Percentiles rank a stretch among this genome's conserved stretches.
Evolutionary conservation across 1,140 invertebrate species (phyloP).

Genomic region (Luehdorfia chinensis): DNA sequence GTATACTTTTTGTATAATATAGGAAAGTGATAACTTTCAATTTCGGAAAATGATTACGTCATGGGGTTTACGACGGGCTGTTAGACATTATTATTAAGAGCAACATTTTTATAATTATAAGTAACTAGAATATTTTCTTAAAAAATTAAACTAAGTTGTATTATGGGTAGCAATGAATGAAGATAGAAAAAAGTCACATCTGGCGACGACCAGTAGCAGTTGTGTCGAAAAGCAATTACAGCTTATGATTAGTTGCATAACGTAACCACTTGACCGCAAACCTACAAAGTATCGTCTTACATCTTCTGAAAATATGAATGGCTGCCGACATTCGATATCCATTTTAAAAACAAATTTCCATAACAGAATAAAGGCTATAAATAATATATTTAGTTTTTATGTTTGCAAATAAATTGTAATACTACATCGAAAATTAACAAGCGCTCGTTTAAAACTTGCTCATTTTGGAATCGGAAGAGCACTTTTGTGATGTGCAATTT

Average conservation of each 20-base stretch:
- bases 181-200: constrained; percentile 22
- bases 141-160: too few species aligned
- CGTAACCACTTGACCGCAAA: constrained; percentile 55
- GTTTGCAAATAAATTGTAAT: constrained; percentile 16
- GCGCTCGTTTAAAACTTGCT: constrained; percentile 21
- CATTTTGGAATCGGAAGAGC: constrained; percentile 50
- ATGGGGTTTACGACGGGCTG: too few species aligned
- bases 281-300: constrained; percentile 47
- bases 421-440: constrained; percentile 23
- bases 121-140: too few species aligned
- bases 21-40: too few species aligned
- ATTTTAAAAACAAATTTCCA: constrained; percentile 19
- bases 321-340: constrained; percentile 44
- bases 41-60: too few species aligned
- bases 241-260: constrained; percentile 45
- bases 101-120: too few species aligned
- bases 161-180: too few species aligned
- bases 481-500: constrained; percentile 62
- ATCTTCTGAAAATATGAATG: constrained; percentile 43
- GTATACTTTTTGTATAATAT: too few species aligned
- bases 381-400: constrained; percentile 11
- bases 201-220: constrained; percentile 35
- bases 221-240: constrained; percentile 43
- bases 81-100: too few species aligned
- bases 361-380: constrained; percentile 13